phyloP scores from a whole-genome alignment of 2,888 invertebrate species.

The Anaspis maculata region DNA sequence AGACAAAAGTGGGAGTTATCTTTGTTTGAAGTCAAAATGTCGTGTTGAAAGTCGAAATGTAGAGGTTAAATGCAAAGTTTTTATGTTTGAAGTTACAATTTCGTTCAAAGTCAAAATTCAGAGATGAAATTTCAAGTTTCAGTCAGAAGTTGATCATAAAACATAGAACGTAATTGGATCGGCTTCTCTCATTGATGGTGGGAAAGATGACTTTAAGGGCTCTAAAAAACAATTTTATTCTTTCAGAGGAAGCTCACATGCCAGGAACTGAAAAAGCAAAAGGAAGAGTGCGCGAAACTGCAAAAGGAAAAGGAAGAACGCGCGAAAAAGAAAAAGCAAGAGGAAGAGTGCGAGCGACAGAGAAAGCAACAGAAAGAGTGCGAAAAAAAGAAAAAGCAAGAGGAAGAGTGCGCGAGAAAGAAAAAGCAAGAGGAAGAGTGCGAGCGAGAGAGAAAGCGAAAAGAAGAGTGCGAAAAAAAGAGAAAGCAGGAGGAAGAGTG shows the following conservation, averaged over 20 bases:
- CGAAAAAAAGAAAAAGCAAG: constrained; percentile 1
- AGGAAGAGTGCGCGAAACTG: neutral
- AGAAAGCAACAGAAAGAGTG: neutral
- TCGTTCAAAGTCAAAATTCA: too few relatives aligned
- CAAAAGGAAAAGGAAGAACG: neutral
- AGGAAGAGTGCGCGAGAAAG: neutral
- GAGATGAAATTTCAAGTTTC: too few relatives aligned
- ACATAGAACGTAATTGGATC: too few relatives aligned
- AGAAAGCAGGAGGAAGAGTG: neutral
- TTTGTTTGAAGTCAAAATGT: too few relatives aligned
- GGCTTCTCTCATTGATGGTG: too few relatives aligned
- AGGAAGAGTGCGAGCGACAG: neutral
- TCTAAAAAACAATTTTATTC: too few relatives aligned
- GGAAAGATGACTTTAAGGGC: too few relatives aligned
- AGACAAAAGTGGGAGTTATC: too few relatives aligned
- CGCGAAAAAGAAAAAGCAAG: neutral
- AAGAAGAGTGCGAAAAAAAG: neutral
- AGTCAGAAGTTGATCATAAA: too few relatives aligned
- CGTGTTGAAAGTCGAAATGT: too few relatives aligned
- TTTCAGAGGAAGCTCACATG: neutral
- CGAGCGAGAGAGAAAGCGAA: neutral
- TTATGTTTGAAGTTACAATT: too few relatives aligned
- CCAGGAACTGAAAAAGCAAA: neutral
- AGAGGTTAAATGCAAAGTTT: too few relatives aligned
- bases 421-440: constrained; percentile 5